Conservation (phyloP, 2,797 vertebrate species). For the Trichosurus vulpecula region DNA sequence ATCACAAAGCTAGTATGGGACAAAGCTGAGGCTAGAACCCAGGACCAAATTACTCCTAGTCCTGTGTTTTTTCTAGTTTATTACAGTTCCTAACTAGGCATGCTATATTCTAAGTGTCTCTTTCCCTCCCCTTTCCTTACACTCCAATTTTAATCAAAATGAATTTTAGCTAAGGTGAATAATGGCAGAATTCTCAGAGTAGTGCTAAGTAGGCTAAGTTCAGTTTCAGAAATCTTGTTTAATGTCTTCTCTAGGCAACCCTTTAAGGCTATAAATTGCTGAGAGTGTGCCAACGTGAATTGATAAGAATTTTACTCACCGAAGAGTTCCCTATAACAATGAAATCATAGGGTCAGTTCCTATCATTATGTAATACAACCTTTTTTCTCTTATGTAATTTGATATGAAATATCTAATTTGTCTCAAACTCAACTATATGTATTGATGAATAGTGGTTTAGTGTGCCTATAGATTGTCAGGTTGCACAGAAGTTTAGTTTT, state of each 20-base stretch:
- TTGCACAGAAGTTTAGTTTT: constrained; percentile 38
- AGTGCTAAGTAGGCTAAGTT: background rate
- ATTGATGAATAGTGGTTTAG: background rate
- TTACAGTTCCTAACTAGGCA: background rate
- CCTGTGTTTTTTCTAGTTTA: background rate
- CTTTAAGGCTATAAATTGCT: background rate
- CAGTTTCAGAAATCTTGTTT: background rate
- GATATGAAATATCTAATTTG: background rate
- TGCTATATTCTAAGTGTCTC: background rate
- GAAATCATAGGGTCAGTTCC: background rate
- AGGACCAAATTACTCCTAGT: background rate
- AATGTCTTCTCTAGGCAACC: background rate
- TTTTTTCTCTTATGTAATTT: background rate
- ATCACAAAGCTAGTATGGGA: background rate
- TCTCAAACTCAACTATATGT: background rate
- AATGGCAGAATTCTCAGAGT: background rate
- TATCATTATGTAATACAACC: background rate
- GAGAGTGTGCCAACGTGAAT: background rate
- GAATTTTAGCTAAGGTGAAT: background rate
- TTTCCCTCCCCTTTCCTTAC: background rate
- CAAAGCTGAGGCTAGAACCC: background rate
- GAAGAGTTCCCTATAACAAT: background rate
- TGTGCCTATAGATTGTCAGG: constrained; percentile 17
- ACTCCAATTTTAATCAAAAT: background rate
- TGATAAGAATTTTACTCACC: background rate